Evolutionary conservation across 2,797 vertebrate species (phyloP).

Genomic region (Triplophysa yarkandensis): DNA sequence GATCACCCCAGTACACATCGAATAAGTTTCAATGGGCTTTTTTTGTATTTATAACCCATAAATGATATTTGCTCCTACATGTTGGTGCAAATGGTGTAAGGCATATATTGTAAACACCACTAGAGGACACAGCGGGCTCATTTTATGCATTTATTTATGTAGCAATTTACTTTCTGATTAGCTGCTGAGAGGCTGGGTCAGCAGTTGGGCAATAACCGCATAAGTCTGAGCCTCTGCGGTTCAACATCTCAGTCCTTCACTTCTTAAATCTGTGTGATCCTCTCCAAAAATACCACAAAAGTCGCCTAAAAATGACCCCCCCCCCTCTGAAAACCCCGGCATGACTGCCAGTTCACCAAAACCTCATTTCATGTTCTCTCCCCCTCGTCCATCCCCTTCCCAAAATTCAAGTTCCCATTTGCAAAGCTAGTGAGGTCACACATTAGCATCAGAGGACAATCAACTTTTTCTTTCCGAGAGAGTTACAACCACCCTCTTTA

Average conservation of each 20-base stretch:
- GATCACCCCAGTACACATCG: conserved; percentile 20
- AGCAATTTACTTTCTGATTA: conserved; percentile 81
- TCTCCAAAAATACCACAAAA: conserved; percentile 85
- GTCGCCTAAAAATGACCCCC: conserved; percentile 62
- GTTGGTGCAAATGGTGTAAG: conserved; percentile 40
- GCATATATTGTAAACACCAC: conserved; percentile 64
- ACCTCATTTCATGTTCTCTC: conserved; percentile 71
- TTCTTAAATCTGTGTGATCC: conserved; percentile 75
- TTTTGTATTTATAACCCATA: conserved; percentile 14
- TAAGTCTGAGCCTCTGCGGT: conserved; percentile 75
- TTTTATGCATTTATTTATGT: conserved; percentile 86
- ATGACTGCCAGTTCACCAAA: conserved; percentile 74
- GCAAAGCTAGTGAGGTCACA: conserved; percentile 81
- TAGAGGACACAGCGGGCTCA: conserved; percentile 76
- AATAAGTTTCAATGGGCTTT: conserved; percentile 35
- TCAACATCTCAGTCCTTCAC: conserved; percentile 74
- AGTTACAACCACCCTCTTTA: conserved; percentile 83
- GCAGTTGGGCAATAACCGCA: conserved; percentile 76
- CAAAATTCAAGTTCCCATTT: conserved; percentile 70
- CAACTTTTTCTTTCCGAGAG: conserved; percentile 73
- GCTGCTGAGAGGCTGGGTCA: conserved; percentile 81
- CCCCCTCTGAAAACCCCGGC: conserved; percentile 73
- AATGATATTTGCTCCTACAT: conserved; percentile 27
- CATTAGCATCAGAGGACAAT: conserved; percentile 82
- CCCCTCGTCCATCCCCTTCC: conserved; percentile 32